Evolutionary conservation across 2,797 vertebrate genomes (phyloP), one percentile per base, ranked within the genome.

Genomic region (Acrossocheilus fasciatus): DNA sequence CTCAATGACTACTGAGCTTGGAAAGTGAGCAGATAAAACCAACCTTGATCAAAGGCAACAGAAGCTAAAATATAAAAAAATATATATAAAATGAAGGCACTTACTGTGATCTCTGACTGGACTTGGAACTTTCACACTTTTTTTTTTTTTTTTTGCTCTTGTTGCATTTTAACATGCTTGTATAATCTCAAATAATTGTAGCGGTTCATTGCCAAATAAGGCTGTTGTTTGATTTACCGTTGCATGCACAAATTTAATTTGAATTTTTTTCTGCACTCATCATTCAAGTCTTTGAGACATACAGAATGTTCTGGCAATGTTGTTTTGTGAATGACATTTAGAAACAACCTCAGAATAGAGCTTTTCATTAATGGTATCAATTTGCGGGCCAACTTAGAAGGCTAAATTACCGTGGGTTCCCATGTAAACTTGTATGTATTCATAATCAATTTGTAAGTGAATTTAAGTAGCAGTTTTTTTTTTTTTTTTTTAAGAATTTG

Each of bases 21-120:
- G 73, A 52, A 87, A 83, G 80, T 86, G 59, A 91, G 89, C 91
- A 92, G 88, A 93, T 92, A 88, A 74, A 87, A 84, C 89, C 59
- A 20, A 79, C 92, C 86, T 84, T 89, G 39, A 54, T 69, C 87
- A 94, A 92, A 93, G 88, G 78, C 43, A 45, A 72, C 69, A 76
- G 87, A 90, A 91, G 88, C 64, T 70, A 84, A 77, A 66, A 69
- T 18, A 66, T 43, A 73, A 54, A 80, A 4, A 70, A 23, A 89
- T 10, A 6, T 6, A 39, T 39, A 39, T 39, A 39, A 41, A 41
- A 41, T 41, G 2, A 41, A 41, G 8, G 41, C 41, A 41, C 76
- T 82, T 91, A 78, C 83, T 89, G 85, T 92, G 74, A 89, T 91
- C 88, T 85, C 91, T 87, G 89, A 92, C 89, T 93, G 88, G 87